Percentiles rank a stretch among this genome's conserved stretches.
These are phyloP conservation scores for Phytoseiulus persimilis DNA, from an alignment of 2,888 invertebrate species.

Conservation along the genomic window DNA sequence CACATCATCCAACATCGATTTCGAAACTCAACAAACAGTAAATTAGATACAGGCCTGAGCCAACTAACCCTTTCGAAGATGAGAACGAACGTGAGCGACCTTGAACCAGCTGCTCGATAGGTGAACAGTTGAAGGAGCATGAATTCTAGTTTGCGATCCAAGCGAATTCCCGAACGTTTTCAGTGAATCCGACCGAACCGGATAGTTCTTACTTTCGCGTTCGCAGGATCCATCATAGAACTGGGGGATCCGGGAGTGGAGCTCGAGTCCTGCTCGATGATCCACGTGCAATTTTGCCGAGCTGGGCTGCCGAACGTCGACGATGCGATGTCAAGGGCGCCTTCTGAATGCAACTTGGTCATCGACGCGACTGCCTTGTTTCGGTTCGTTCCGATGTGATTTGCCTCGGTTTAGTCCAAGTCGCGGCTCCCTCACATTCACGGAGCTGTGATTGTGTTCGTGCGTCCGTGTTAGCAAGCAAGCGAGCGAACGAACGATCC, in stretches of 20 bases:
- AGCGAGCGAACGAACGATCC: neutral
- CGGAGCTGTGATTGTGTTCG: neutral
- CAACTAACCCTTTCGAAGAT: neutral
- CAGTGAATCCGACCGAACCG: neutral
- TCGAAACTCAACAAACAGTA: neutral
- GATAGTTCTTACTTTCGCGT: neutral
- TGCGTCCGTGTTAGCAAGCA: neutral
- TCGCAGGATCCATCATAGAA: too few relatives aligned
- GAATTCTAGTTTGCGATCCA: neutral
- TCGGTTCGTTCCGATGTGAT: neutral
- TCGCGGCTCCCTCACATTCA: neutral
- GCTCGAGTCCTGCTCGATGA: too few relatives aligned
- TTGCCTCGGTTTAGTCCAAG: neutral
- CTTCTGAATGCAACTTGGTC: neutral
- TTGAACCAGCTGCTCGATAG: neutral
- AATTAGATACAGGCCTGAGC: neutral
- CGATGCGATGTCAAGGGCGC: neutral
- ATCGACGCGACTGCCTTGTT: neutral
- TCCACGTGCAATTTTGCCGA: too few relatives aligned
- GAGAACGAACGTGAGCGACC: neutral
- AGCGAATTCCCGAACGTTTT: neutral
- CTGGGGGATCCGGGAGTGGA: too few relatives aligned
- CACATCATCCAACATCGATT: neutral
- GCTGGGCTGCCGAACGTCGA: neutral
- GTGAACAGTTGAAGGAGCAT: neutral